Conservation (phyloP, 2,113 vertebrate genomes). For the Struthidea cinerea region DNA sequence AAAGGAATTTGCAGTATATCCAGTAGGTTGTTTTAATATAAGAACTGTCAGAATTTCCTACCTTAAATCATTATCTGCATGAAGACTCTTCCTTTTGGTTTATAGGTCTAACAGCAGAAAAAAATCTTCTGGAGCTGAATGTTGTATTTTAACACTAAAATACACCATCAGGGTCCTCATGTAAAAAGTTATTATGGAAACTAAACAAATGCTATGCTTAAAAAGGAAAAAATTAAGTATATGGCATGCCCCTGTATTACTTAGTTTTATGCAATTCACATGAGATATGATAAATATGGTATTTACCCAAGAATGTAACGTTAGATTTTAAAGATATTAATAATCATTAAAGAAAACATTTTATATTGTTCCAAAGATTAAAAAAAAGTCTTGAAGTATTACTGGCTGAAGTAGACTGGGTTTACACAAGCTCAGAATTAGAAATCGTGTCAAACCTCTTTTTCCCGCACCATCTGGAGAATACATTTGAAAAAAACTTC, state of each 20-base stretch:
- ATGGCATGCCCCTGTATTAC: background rate
- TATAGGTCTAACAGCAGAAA: background rate
- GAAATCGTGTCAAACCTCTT: background rate
- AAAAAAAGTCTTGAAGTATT: background rate
- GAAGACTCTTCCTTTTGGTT: background rate
- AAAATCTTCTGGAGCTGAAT: background rate
- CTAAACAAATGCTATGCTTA: background rate
- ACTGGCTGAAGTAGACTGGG: background rate
- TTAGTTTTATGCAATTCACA: background rate
- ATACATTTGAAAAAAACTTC: background rate
- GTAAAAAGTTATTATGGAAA: background rate
- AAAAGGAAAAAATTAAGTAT: background rate
- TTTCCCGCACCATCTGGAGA: background rate
- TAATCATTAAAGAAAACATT: background rate
- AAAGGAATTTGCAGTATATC: background rate
- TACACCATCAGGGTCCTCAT: background rate
- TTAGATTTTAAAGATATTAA: background rate
- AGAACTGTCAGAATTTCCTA: background rate
- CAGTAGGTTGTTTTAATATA: background rate
- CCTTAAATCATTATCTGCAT: background rate
- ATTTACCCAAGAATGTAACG: background rate
- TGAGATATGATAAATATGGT: background rate
- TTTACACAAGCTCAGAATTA: background rate
- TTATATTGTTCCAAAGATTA: background rate
- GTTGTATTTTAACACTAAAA: background rate